Percentiles rank a stretch among this genome's conserved stretches.
Conservation (phyloP, 2,797 vertebrate genomes). For the Dallia pectoralis region DNA sequence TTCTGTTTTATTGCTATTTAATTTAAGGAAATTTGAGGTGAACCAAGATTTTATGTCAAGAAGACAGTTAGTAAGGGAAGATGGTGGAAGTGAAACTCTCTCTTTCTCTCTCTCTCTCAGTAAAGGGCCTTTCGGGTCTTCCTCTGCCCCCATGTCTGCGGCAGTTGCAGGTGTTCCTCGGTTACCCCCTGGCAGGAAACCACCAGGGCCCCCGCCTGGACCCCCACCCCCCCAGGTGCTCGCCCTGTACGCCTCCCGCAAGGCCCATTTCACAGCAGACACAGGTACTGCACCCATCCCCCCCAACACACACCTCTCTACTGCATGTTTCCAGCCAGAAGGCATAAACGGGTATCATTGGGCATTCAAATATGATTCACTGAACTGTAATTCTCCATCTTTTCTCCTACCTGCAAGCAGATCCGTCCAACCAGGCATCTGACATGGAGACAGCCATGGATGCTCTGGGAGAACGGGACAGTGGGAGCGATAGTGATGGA, state of each 20-base stretch:
- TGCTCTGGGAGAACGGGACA: conserved; percentile 66
- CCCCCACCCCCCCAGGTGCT: conserved; percentile 93
- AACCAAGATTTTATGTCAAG: too few relatives aligned
- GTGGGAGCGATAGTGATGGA: conserved; percentile 80
- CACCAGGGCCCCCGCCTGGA: conserved; percentile 92
- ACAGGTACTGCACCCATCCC: too few relatives aligned
- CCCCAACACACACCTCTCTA: not conserved
- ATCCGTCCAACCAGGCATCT: conserved; percentile 55
- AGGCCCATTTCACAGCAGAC: conserved; percentile 59
- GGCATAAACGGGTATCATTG: not conserved
- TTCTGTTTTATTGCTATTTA: too few relatives aligned
- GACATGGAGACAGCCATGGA: conserved; percentile 64
- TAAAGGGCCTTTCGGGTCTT: conserved; percentile 63
- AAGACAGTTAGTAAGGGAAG: too few relatives aligned
- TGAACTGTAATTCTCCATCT: not conserved
- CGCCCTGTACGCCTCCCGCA: conserved; percentile 82
- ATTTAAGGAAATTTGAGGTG: too few relatives aligned
- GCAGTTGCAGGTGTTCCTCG: conserved; percentile 85
- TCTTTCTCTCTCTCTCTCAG: conserved; percentile 71
- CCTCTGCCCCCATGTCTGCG: conserved; percentile 55
- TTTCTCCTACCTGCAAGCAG: conserved; percentile 12
- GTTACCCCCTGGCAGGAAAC: conserved; percentile 91
- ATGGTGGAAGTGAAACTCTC: too few relatives aligned
- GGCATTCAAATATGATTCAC: too few relatives aligned
- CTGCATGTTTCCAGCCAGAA: not conserved